Percentiles rank a stretch among this genome's conserved stretches.
These are phyloP conservation scores for Eutolmus rufibarbis DNA, from an alignment of 2,888 invertebrate genomes.

Conservation along the genomic window DNA sequence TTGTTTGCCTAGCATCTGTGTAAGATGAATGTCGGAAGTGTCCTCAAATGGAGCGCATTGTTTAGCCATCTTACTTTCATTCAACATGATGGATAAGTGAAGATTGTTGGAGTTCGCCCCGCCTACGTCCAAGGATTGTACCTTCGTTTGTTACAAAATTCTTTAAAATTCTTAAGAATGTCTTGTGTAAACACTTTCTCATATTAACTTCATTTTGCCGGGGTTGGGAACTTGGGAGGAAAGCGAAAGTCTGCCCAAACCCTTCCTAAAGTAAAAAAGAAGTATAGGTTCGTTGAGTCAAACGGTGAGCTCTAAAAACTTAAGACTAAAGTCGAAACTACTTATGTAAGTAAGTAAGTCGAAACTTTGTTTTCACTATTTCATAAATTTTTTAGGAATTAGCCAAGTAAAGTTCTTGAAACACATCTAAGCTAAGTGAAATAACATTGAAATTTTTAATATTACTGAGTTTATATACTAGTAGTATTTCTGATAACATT, in stretches of 20 bases:
- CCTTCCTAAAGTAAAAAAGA: background rate
- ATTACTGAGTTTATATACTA: no score
- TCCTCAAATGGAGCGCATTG: background rate
- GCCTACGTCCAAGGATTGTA: background rate
- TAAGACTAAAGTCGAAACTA: no score
- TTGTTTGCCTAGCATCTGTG: background rate
- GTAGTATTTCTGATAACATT: no score
- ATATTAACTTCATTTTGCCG: background rate
- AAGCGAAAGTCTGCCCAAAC: background rate
- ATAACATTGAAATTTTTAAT: no score
- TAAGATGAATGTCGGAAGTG: constrained; percentile 14
- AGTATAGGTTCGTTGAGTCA: background rate
- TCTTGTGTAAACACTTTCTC: background rate
- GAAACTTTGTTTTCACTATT: no score
- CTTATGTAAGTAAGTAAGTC: no score
- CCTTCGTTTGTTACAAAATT: background rate
- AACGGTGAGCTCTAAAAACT: background rate
- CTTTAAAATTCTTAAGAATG: background rate
- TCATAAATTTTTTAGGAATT: no score
- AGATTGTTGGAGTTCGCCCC: background rate
- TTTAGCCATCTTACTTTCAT: background rate
- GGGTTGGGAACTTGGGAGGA: background rate
- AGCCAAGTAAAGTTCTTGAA: no score
- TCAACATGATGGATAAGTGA: background rate
- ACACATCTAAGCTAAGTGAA: no score